Evolutionary conservation across 2,113 vertebrate species (phyloP).

Genomic region (Vulpes vulpes): DNA sequence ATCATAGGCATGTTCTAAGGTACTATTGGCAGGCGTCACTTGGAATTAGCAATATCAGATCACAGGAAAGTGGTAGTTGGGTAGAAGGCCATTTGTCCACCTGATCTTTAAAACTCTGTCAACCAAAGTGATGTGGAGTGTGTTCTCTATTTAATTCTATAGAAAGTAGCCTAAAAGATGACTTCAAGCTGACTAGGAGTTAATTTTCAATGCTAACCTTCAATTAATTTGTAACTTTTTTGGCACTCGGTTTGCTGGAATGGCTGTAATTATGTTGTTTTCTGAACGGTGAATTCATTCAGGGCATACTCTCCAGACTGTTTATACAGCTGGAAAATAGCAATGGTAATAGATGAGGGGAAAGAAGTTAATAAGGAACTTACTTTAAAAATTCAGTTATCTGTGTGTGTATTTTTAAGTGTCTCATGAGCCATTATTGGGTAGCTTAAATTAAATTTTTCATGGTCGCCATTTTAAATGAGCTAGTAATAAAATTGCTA

Average conservation of each 20-base stretch:
- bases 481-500: conserved; percentile 79
- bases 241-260: conserved; percentile 88
- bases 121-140: conserved; percentile 77
- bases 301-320: conserved; percentile 87
- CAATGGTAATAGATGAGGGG: conserved; percentile 83
- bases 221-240: conserved; percentile 93
- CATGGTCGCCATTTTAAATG: conserved; percentile 76
- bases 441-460: conserved; percentile 79
- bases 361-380: conserved; percentile 85
- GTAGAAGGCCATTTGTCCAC: conserved; percentile 81
- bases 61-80: conserved; percentile 43
- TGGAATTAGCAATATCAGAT: conserved; percentile 65
- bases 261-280: conserved; percentile 91
- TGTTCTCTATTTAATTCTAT: conserved; percentile 86
- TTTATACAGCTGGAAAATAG: conserved; percentile 90
- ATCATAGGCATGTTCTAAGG: not conserved
- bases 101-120: conserved; percentile 82
- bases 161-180: conserved; percentile 86
- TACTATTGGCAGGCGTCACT: not conserved
- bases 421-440: conserved; percentile 75
- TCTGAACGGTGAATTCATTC: conserved; percentile 88
- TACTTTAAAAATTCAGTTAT: conserved; percentile 85
- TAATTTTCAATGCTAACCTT: conserved; percentile 92
- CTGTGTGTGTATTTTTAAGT: conserved; percentile 77
- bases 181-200: conserved; percentile 89